These are phyloP conservation scores for Phacellophora camtschatica DNA, from an alignment of 30 jellyfish, hydroid and myxozoan genomes.

Conservation along the genomic window DNA sequence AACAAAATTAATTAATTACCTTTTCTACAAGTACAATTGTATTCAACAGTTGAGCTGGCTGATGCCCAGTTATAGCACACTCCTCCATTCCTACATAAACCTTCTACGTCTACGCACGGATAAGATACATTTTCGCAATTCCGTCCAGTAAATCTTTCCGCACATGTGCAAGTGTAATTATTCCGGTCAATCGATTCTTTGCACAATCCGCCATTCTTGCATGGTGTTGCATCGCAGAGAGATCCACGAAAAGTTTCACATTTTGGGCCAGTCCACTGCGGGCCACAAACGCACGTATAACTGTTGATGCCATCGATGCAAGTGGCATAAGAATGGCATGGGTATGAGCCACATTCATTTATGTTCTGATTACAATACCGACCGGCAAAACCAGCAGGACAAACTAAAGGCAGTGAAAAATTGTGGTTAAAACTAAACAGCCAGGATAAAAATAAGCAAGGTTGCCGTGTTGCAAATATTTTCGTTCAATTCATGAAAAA, in stretches of 20 bases:
- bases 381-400: constrained; percentile 81
- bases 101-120: constrained; percentile 47
- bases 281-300: constrained; percentile 75
- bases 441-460: too few relatives aligned
- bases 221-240: constrained; percentile 51
- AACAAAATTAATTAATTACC: too few relatives aligned
- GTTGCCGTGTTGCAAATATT: too few relatives aligned
- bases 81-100: constrained; percentile 56
- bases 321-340: constrained; percentile 73
- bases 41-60: neutral
- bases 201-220: constrained; percentile 75
- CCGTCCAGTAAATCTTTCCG: constrained; percentile 58
- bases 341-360: constrained; percentile 69
- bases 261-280: constrained; percentile 74
- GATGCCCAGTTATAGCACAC: constrained; percentile 27
- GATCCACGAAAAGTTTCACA: constrained; percentile 78
- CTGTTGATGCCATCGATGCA: constrained; percentile 67
- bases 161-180: constrained; percentile 69
- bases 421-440: too few relatives aligned
- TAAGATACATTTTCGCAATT: constrained; percentile 46
- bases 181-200: constrained; percentile 46
- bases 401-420: constrained; percentile 13
- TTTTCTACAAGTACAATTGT: constrained; percentile 28
- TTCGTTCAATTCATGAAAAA: too few relatives aligned
- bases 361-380: constrained; percentile 46